Evolutionary conservation across 1,140 invertebrate species (phyloP).

Genomic region (Drosophila orosa): DNA sequence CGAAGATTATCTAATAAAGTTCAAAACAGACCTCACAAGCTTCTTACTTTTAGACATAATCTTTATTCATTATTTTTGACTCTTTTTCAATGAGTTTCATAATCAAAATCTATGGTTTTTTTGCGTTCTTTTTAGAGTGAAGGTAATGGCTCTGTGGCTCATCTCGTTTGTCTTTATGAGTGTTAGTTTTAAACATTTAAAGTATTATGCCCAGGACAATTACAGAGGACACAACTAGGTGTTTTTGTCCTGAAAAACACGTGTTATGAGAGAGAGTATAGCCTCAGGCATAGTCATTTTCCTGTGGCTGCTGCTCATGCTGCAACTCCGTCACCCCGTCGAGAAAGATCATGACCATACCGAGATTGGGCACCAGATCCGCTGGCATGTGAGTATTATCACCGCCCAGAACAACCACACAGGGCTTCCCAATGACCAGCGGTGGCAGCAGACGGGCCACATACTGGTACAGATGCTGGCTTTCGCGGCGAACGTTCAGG

Average conservation of each 20-base stretch:
- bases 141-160: not conserved
- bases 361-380: constrained; percentile 46
- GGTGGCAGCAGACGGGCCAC: constrained; percentile 45
- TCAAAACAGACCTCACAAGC: too few relatives aligned
- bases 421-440: constrained; percentile 32
- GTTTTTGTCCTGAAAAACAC: constrained; percentile 18
- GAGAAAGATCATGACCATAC: constrained; percentile 61
- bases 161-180: not conserved
- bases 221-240: not conserved
- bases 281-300: constrained; percentile 17
- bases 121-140: not conserved
- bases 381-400: constrained; percentile 64
- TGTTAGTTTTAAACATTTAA: constrained; percentile 3
- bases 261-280: not conserved
- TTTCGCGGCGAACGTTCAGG: constrained; percentile 49
- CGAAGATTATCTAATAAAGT: too few relatives aligned
- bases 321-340: constrained; percentile 53
- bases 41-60: too few relatives aligned
- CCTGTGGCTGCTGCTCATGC: constrained; percentile 4
- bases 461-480: constrained; percentile 35
- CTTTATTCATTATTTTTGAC: not conserved
- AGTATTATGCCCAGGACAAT: not conserved
- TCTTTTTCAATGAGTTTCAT: not conserved
- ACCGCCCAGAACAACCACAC: constrained; percentile 45
- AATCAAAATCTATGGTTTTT: not conserved